Evolutionary conservation across 2,888 invertebrate genomes (phyloP).

Genomic region (Harpalus rufipes): DNA sequence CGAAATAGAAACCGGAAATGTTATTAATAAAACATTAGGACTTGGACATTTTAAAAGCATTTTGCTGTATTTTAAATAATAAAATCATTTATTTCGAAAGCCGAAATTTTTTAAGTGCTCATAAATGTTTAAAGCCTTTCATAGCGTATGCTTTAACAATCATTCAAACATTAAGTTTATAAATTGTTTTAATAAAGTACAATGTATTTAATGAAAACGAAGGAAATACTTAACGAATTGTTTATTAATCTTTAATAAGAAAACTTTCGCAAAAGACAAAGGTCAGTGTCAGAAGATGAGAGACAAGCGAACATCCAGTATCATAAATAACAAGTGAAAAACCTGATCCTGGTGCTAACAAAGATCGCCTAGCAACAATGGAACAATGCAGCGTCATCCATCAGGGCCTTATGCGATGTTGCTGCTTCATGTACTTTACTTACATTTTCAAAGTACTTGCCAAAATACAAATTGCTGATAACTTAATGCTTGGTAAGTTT

Average conservation of each 20-base stretch:
- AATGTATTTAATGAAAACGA: too few species aligned
- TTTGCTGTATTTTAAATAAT: slow-evolving; percentile 26
- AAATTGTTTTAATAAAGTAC: too few species aligned
- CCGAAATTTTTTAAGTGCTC: slow-evolving; percentile 11
- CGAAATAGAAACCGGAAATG: too few species aligned
- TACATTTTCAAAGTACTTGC: too few species aligned
- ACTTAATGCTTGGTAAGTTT: too few species aligned
- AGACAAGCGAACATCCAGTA: background rate
- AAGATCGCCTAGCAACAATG: slow-evolving; percentile 12
- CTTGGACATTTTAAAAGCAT: slow-evolving; percentile 30
- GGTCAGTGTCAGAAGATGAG: slow-evolving; percentile 8
- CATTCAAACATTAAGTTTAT: too few species aligned
- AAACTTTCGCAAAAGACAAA: slow-evolving; percentile 13
- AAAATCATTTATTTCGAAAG: slow-evolving; percentile 5
- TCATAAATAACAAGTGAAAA: slow-evolving; percentile 31
- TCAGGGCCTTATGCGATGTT: slow-evolving; percentile 1
- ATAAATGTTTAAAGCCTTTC: slow-evolving; percentile 14
- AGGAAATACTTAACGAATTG: background rate
- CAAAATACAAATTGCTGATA: too few species aligned
- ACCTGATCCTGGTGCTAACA: too few species aligned
- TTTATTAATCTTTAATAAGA: slow-evolving; percentile 46
- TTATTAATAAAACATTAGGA: slow-evolving; percentile 20
- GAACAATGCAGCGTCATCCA: slow-evolving; percentile 50
- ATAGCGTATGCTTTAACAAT: background rate
- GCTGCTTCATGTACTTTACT: too few species aligned